Evolutionary conservation across 2,888 invertebrate genomes (phyloP), one percentile per base, ranked within the genome.

Genomic region (Listrodromus nycthemerus): DNA sequence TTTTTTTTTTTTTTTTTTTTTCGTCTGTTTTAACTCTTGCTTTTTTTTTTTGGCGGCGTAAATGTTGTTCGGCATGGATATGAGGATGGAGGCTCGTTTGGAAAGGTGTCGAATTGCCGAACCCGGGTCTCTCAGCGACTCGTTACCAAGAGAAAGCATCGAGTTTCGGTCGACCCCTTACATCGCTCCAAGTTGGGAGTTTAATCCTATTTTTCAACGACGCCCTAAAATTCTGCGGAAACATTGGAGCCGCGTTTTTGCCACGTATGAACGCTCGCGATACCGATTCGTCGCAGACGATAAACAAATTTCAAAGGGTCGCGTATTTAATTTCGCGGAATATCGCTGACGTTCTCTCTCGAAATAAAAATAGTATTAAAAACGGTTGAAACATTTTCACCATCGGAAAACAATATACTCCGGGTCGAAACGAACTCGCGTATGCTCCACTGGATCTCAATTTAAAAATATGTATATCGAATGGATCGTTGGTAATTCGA

Each of bases 91-190:
- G 13, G 10, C 50, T 30, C 19, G 69, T 16, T 48, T 16, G 16
- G 41, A 65, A 71, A 41, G 70, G 41, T 55, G 37, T 55, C 10
- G 52, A 65, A 55, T 55, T 55, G 48, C 79, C 55, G 41, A 65
- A 50, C 13, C 30, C 50, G n/a, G 21, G 48, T 37, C 50, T 7
- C 48, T 13, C 24, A 1, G 48, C 50, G 48, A 13, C 48, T 74
- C 50, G 61, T 73, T 74, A 63, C 48, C n/a, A 45, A 33, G 30
- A 33, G 70, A 63, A 74, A 27, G 33, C 50, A 74, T 74, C 63
- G 21, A 63, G 74, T 74, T 74, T 63, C 63, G 1, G 73, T 7
- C 27, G 58, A 27, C 58, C 58, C 16, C 58, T 30, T 27, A 27
- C n/a, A 61, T 61, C 58, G 30, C 27, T 61, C 27, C 58, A 16